Percentiles rank a stretch among this genome's conserved stretches.
phyloP scores from a whole-genome alignment of 2,113 vertebrate species.

The Corvus cornix region DNA sequence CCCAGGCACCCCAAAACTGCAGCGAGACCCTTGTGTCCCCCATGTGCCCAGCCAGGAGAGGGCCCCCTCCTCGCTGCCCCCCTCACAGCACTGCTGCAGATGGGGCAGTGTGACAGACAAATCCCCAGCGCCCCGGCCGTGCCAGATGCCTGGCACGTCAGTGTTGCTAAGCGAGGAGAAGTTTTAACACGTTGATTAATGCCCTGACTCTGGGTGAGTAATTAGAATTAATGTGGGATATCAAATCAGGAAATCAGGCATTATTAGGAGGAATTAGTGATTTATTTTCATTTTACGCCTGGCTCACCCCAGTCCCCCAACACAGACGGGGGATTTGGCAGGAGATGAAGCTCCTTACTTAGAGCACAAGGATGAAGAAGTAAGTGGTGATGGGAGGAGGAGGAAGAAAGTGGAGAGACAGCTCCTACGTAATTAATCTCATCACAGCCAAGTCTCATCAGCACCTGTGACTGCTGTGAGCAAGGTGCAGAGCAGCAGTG shows the following conservation, averaged over 20 bases:
- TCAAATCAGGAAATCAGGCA: conserved; percentile 78
- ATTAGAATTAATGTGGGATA: conserved; percentile 80
- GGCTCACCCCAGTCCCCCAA: conserved; percentile 44
- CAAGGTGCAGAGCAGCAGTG: background rate
- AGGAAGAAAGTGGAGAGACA: background rate
- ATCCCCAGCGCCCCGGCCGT: background rate
- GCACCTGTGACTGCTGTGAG: background rate
- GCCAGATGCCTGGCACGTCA: conserved; percentile 37
- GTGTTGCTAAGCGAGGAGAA: conserved; percentile 50
- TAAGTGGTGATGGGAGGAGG: background rate
- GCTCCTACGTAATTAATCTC: background rate
- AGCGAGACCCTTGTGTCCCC: rapidly evolving
- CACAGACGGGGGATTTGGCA: conserved; percentile 58
- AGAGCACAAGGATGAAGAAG: background rate
- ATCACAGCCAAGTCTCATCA: background rate
- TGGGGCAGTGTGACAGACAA: conserved; percentile 6
- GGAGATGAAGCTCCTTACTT: conserved; percentile 37
- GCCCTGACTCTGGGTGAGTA: conserved; percentile 71
- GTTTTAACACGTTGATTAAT: conserved; percentile 72
- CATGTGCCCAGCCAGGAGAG: background rate
- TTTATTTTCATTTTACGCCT: conserved; percentile 77
- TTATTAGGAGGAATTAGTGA: conserved; percentile 76
- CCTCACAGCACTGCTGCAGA: background rate
- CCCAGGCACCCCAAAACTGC: rapidly evolving
- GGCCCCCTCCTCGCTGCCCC: rapidly evolving